These are phyloP conservation scores for Philhelius pedissequus DNA, from an alignment of 2,888 invertebrate genomes.

Conservation along the genomic window DNA sequence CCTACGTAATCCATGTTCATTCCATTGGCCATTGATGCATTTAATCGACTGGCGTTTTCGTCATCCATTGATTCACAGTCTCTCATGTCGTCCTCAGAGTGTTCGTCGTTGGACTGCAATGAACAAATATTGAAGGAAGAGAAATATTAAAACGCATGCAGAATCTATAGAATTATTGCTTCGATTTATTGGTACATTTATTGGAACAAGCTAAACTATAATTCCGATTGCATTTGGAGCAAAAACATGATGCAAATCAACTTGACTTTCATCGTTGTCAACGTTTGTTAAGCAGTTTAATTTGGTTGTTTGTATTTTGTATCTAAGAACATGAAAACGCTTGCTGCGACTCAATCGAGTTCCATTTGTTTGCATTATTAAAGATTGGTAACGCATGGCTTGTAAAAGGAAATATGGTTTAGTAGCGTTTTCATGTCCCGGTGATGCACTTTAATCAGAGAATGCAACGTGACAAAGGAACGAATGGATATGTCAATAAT, in stretches of 20 bases:
- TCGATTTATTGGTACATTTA: constrained; percentile 72
- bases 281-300: constrained; percentile 30
- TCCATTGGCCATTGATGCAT: constrained; percentile 73
- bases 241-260: constrained; percentile 27
- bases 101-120: constrained; percentile 78
- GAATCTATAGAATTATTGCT: constrained; percentile 14
- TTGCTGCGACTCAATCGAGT: constrained; percentile 56
- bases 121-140: constrained; percentile 19
- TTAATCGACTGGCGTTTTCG: constrained; percentile 73
- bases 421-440: constrained; percentile 9
- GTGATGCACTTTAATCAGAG: constrained; percentile 23
- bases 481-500: constrained; percentile 4
- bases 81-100: constrained; percentile 78
- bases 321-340: constrained; percentile 46
- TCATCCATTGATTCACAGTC: constrained; percentile 79
- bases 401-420: constrained; percentile 39
- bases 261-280: constrained; percentile 43
- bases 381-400: constrained; percentile 36
- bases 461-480: constrained; percentile 38
- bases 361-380: constrained; percentile 48
- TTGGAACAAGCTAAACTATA: constrained; percentile 70
- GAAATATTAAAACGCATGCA: constrained; percentile 18
- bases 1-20: constrained; percentile 71
- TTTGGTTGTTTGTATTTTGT: no score
- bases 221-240: constrained; percentile 22